Base-by-base conservation (phyloP, 1,140 invertebrate genomes). In the Leptinotarsa defecta region DNA sequence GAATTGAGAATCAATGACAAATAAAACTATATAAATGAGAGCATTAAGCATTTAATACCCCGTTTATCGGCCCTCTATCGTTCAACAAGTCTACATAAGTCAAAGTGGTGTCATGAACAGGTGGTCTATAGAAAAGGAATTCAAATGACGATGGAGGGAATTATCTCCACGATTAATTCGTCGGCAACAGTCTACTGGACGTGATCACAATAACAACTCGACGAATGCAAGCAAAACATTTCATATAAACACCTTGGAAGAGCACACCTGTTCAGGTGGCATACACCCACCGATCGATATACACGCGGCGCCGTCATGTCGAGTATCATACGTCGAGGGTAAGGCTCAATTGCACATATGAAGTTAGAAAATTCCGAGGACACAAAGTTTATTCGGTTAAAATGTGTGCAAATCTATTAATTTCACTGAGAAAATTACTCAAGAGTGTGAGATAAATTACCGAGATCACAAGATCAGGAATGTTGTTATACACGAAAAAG, bases 231-330 rank as follows among this genome's bases (percentile, higher is more conserved):
- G 52, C n/a, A 19, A 57, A 57, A 57, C 52, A 57, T 57, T 57
- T 57, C n/a, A 19, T 17, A 57, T 57, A 57, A 57, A 57, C 52
- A 57, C 52, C 52, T 57, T 57, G 52, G 15, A 43, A 19, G 52
- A 17, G 52, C 52, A 57, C 52, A 57, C 52, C 52, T 57, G 52
- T 57, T 57, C 52, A 57, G 52, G 52, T 57, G 52, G 52, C 52
- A 19, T 57, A 57, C n/a, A 57, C 52, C 52, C 2, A 57, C 13
- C 52, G 52, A 57, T 57, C 52, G 52, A 57, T 19, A 19, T 57
- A 57, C 52, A 57, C 52, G 52, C 15, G 52, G 52, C 52, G 52
- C 52, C 52, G n/a, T 57, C 52, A 57, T 57, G 52, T 57, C 52
- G 52, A 57, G 52, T 57, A 57, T 57, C 52, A 17, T 57, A 17